These are phyloP conservation scores for Sparus aurata DNA, from an alignment of 2,797 vertebrate genomes.

Conservation along the genomic window DNA sequence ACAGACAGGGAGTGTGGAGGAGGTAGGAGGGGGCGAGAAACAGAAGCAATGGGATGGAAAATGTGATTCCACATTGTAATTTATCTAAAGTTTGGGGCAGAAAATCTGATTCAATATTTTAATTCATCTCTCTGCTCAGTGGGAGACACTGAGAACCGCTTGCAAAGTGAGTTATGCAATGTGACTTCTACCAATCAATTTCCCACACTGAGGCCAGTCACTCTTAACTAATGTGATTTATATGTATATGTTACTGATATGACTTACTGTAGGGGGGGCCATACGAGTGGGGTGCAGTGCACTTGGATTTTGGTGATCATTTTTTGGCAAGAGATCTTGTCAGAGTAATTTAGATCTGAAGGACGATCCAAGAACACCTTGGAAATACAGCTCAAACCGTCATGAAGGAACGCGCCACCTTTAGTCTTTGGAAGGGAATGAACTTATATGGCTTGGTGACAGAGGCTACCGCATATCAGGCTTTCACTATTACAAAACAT, in stretches of 20 bases:
- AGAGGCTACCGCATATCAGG: not conserved
- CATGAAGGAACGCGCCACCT: not conserved
- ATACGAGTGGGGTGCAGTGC: not conserved
- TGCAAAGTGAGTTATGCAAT: constrained; percentile 24
- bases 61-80: constrained; percentile 49
- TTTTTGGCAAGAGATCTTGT: not conserved
- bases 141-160: constrained; percentile 9
- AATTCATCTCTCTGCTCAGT: constrained; percentile 21
- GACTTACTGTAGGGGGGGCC: not conserved
- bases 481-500: not conserved
- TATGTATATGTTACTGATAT: constrained; percentile 5
- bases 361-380: not conserved
- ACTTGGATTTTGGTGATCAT: not conserved
- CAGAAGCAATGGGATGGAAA: constrained; percentile 43
- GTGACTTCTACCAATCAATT: constrained; percentile 20
- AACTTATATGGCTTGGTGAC: not conserved
- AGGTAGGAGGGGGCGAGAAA: constrained; percentile 12
- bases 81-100: constrained; percentile 18
- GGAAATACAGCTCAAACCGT: not conserved
- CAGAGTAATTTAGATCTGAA: not conserved
- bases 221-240: constrained; percentile 12
- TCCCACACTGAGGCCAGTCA: constrained; percentile 5
- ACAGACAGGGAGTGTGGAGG: constrained; percentile 42
- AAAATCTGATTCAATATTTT: constrained; percentile 48
- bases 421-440: not conserved